Evolutionary conservation across 2,797 vertebrate genomes (phyloP).

Genomic region (Phrynocephalus forsythii): DNA sequence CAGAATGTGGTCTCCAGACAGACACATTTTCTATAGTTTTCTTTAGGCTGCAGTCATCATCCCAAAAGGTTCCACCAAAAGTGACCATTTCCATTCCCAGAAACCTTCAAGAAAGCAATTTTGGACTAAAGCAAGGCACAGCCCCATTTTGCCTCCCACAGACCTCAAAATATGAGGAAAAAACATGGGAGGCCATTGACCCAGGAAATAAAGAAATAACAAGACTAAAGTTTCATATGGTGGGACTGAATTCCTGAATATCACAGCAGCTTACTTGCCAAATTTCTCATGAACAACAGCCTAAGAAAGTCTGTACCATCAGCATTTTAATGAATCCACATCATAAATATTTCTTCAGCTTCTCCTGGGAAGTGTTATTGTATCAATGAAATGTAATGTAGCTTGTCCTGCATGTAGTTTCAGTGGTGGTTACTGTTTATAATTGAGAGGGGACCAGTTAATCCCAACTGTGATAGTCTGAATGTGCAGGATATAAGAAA

Average conservation of each 20-base stretch:
- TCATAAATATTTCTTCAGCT: conserved; percentile 24
- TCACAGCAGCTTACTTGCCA: not conserved
- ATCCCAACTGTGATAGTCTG: conserved; percentile 29
- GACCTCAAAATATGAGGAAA: not conserved
- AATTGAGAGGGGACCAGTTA: conserved; percentile 42
- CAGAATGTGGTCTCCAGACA: no score
- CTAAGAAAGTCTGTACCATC: conserved; percentile 15
- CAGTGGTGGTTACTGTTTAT: conserved; percentile 35
- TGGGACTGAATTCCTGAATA: not conserved
- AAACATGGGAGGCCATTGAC: not conserved
- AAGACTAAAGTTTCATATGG: conserved; percentile 2
- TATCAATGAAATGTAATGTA: conserved; percentile 36
- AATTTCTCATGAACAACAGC: conserved; percentile 4
- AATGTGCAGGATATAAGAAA: conserved; percentile 15
- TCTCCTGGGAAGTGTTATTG: conserved; percentile 32
- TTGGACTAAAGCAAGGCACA: no score
- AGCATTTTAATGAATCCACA: conserved; percentile 28
- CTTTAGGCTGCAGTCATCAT: no score
- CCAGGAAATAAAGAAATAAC: not conserved
- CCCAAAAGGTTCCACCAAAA: no score
- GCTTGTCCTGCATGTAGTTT: conserved; percentile 16
- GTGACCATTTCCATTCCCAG: no score
- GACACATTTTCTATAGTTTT: no score
- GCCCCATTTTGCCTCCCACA: no score
- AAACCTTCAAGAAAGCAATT: no score